Evolutionary conservation across 2,113 vertebrate species (phyloP), one percentile per base, ranked within the genome.

Genomic region (Columba livia): DNA sequence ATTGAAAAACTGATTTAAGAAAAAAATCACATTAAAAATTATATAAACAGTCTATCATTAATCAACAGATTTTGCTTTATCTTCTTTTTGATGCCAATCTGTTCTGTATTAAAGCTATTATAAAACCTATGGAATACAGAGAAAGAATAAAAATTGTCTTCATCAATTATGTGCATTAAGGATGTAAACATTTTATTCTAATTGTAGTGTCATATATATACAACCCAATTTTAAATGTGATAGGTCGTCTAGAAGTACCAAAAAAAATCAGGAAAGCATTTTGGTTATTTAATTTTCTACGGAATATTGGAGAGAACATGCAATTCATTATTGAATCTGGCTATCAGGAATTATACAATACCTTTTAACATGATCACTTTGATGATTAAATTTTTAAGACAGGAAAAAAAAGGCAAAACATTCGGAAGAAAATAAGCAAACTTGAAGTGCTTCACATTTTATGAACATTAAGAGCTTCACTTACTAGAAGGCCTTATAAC

Each of bases 401-500:
- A 40, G 4, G 19, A 34, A 51, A 47, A 78, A 73, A 65, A 84
- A 32, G 61, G 6, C 8, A 9, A 93, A 53, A 80, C 20, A 34
- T 29, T 57, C 48, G 31, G 34, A 51, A 51, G 25, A 57, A 94
- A 79, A 65, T 20, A 82, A 54, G 26, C 14, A 80, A 79, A 67
- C 3, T 0, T 44, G 0, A 91, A 90, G 18, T 17, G 17, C 20
- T 88, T 84, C 20, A 53, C 24, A 44, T 48, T 56, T 91, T 19
- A 70, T 20, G 36, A 77, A 66, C 11, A 60, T 31, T 32, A 80
- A 86, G 51, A 86, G 25, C 38, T 70, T 69, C 71, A 97, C 99
- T 98, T 98, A 99, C 99, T 98, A 69, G 99, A 99, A 84, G 99
- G 98, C 16, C 98, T 98, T 58, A 99, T 92, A 48, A 99, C 80